Evolutionary conservation across 2,888 invertebrate species (phyloP), one percentile per base, ranked within the genome.

Genomic region (Balanococcus diminutus): DNA sequence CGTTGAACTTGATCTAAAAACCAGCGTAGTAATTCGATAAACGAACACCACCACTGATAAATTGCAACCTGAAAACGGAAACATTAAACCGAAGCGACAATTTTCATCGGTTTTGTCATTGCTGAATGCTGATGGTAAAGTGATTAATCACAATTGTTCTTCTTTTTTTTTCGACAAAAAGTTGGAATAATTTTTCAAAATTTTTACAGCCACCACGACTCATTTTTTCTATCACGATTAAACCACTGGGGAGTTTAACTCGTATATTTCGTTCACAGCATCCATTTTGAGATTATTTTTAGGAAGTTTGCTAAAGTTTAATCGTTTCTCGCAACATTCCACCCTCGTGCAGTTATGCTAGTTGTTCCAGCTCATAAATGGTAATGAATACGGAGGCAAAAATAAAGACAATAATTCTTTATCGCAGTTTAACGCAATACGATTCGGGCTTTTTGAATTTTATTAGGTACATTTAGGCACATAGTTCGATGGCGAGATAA

Each of bases 281-380:
- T 16, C 67, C 67, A 67, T 67, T 67, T 67, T 19, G 67, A 67
- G 28, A 67, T 67, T 67, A 67, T 67, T 67, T 67, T 67, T 67
- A 67, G 67, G 28, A 67, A 67, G 28, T 67, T 28, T 16, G 19
- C 28, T 67, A 28, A 67, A 67, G 67, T 67, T 67, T 67, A 67
- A 67, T 28, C 67, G 67, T 28, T 28, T 28, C 67, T 67, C 67
- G 28, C 6, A 67, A 67, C 67, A 67, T 67, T 67, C 67, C 67
- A 67, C 67, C 67, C 67, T 67, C 67, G 67, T 28, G n/a, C n/a
- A n/a, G n/a, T n/a, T n/a, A n/a, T n/a, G 11, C 67, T 67, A 31
- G 67, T 61, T 61, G 61, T 67, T 67, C 67, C 67, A 67, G 67
- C n/a, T 67, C 67, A 67, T 67, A 67, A 67, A 67, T 67, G 67